These are phyloP conservation scores for Steinernema feltiae DNA, from an alignment of 1,140 invertebrate genomes.

Conservation along the genomic window DNA sequence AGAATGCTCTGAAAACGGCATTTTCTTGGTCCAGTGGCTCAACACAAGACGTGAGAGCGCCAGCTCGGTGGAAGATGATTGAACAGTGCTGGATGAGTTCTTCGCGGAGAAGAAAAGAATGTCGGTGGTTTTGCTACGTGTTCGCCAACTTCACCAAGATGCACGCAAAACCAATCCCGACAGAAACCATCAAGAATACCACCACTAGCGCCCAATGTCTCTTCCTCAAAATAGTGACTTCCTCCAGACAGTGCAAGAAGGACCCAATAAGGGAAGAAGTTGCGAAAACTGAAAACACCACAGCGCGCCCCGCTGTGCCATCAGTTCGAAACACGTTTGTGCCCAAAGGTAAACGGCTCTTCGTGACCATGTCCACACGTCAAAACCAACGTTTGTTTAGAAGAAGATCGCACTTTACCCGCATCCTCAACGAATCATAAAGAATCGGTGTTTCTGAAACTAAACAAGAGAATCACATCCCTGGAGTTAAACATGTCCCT, in stretches of 20 bases:
- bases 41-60: background rate
- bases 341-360: background rate
- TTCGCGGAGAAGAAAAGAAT: background rate
- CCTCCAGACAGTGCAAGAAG: background rate
- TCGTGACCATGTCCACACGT: too few relatives aligned
- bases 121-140: background rate
- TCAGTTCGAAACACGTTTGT: too few relatives aligned
- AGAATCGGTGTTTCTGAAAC: slow-evolving; percentile 85
- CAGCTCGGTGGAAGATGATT: background rate
- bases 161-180: too few relatives aligned
- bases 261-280: background rate
- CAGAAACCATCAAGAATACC: background rate
- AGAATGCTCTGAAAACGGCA: background rate
- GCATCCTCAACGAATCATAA: slow-evolving; percentile 65
- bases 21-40: background rate
- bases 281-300: too few relatives aligned
- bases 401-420: background rate
- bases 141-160: background rate
- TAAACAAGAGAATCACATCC: slow-evolving; percentile 89
- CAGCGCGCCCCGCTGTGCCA: too few relatives aligned
- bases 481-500: slow-evolving; percentile 92
- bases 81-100: background rate
- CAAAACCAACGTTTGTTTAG: background rate
- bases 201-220: background rate
- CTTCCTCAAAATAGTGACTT: background rate